These are phyloP conservation scores for Eumerus sabulonum DNA, from an alignment of 2,888 invertebrate species.

Conservation along the genomic window DNA sequence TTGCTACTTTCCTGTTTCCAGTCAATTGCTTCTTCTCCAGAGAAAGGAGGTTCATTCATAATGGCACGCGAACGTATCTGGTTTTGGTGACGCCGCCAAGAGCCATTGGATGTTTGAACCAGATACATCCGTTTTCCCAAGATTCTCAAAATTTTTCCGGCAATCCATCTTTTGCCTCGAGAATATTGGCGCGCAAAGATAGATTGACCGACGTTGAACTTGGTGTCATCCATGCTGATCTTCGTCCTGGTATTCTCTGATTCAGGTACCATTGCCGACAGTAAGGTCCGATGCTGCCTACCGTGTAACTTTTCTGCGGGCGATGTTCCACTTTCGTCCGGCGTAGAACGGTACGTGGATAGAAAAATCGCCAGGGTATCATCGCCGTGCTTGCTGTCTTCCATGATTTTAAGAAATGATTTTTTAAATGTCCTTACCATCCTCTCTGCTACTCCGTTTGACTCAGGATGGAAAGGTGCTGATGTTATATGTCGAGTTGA, in stretches of 20 bases:
- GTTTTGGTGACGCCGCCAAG: too few relatives aligned
- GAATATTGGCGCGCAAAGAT: too few relatives aligned
- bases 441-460: constrained; percentile 9
- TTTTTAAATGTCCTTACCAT: constrained; percentile 11
- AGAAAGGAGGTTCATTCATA: too few relatives aligned
- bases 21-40: too few relatives aligned
- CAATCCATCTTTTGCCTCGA: too few relatives aligned
- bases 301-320: constrained; percentile 23
- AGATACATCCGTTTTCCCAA: constrained; percentile 10
- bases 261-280: too few relatives aligned
- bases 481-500: constrained; percentile 11
- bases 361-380: constrained; percentile 20
- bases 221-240: too few relatives aligned
- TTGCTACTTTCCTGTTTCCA: too few relatives aligned
- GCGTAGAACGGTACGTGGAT: constrained; percentile 14
- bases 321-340: constrained; percentile 20
- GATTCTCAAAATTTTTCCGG: not conserved
- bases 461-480: constrained; percentile 2
- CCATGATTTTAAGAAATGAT: constrained; percentile 8
- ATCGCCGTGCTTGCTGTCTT: constrained; percentile 1
- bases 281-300: not conserved
- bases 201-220: too few relatives aligned
- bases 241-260: too few relatives aligned
- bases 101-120: constrained; percentile 11
- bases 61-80: too few relatives aligned